These are phyloP conservation scores for Cepaea nemoralis DNA, from an alignment of 1,140 invertebrate species.

Conservation along the genomic window DNA sequence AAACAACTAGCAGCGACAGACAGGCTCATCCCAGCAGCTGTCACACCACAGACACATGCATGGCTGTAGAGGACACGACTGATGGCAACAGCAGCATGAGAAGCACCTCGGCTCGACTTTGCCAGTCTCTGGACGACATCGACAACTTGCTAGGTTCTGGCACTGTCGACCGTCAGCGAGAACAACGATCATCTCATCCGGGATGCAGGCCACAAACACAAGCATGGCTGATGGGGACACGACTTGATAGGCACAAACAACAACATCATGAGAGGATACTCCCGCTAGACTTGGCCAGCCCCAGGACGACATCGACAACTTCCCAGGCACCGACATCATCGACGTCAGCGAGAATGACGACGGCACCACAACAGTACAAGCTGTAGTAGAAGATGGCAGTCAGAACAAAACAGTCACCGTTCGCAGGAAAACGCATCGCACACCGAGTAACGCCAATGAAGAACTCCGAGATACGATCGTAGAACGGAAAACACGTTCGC, in stretches of 20 bases:
- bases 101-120: background rate
- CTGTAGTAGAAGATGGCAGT: conserved; percentile 47
- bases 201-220: too few relatives aligned
- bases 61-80: too few relatives aligned
- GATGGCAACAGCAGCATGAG: too few relatives aligned
- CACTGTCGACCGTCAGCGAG: background rate
- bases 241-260: too few relatives aligned
- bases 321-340: background rate
- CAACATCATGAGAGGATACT: too few relatives aligned
- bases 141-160: background rate
- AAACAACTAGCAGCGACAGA: too few relatives aligned
- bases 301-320: too few relatives aligned
- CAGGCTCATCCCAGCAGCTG: too few relatives aligned
- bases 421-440: conserved; percentile 67
- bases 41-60: too few relatives aligned
- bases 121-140: background rate
- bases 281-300: too few relatives aligned
- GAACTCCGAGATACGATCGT: conserved; percentile 80
- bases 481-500: conserved; percentile 47
- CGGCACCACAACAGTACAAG: conserved; percentile 54
- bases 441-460: conserved; percentile 82
- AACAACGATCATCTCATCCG: too few relatives aligned
- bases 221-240: too few relatives aligned
- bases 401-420: conserved; percentile 65
- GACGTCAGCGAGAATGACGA: conserved; percentile 39